A percentile compares a stretch with the other conserved stretches of the same genome.
Evolutionary conservation across 2,888 invertebrate species (phyloP).

Genomic region (Trissolcus japonicus): DNA sequence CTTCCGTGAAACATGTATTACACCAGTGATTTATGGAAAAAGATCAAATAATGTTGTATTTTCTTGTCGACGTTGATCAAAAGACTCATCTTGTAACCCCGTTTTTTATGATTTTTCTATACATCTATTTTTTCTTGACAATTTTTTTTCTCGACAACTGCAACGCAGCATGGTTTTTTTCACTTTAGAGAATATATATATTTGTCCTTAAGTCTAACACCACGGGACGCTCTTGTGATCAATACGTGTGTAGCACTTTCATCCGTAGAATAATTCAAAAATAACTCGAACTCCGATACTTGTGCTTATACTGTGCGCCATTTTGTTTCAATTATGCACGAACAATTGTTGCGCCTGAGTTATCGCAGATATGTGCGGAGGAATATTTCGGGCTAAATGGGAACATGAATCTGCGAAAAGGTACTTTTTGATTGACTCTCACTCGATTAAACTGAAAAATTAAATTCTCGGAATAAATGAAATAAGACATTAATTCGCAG

Average conservation of each 20-base stretch:
- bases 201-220: constrained; percentile 27
- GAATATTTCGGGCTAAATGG: too few relatives aligned
- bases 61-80: too few relatives aligned
- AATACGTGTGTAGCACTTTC: constrained; percentile 16
- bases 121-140: background rate
- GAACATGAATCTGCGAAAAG: too few relatives aligned
- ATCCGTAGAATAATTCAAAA: constrained; percentile 40
- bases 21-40: too few relatives aligned
- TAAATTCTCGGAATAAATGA: too few relatives aligned
- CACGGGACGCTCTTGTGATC: constrained; percentile 37
- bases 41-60: too few relatives aligned
- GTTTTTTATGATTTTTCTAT: constrained; percentile 1
- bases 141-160: too few relatives aligned
- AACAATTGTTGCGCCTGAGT: constrained; percentile 4
- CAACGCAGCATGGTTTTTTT: constrained; percentile 23
- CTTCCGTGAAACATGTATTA: too few relatives aligned
- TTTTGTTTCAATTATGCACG: constrained; percentile 20
- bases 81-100: too few relatives aligned
- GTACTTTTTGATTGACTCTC: too few relatives aligned
- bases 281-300: constrained; percentile 30
- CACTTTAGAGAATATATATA: constrained; percentile 26
- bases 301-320: constrained; percentile 1
- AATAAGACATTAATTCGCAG: too few relatives aligned
- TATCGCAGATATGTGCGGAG: background rate
- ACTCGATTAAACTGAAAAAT: too few relatives aligned